Conservation (phyloP, 2,113 vertebrate genomes). For the Solenodon paradoxus region DNA sequence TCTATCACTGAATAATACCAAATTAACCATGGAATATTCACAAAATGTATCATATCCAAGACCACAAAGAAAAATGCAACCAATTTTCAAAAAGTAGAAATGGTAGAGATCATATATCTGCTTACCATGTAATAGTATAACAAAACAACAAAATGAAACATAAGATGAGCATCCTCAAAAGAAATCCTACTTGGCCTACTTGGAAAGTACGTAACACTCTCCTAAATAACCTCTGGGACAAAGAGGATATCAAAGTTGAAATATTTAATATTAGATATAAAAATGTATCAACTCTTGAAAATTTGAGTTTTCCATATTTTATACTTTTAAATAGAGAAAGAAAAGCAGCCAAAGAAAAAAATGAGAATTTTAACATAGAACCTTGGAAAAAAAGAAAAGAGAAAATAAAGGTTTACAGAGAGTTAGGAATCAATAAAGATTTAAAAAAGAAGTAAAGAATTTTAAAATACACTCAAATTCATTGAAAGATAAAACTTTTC, state of each 20-base stretch:
- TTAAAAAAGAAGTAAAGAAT: background rate
- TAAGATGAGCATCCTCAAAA: background rate
- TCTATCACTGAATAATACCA: background rate
- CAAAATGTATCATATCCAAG: background rate
- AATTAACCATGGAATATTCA: slow-evolving; percentile 11
- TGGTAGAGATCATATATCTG: background rate
- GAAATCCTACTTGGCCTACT: background rate
- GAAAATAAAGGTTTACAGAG: background rate
- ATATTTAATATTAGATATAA: background rate
- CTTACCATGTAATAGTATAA: background rate
- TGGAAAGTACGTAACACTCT: background rate
- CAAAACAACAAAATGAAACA: slow-evolving; percentile 7
- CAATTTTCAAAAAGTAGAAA: background rate
- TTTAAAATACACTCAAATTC: background rate
- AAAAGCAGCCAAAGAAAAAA: background rate
- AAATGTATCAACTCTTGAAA: background rate
- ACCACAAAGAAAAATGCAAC: background rate
- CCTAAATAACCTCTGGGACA: background rate
- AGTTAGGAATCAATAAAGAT: background rate
- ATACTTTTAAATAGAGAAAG: background rate
- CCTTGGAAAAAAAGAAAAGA: background rate
- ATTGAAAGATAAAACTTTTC: background rate
- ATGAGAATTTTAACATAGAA: background rate
- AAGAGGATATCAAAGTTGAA: slow-evolving; percentile 7
- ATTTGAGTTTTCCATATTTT: background rate